These are phyloP conservation scores for Melanitta fusca DNA, from an alignment of 2,797 vertebrate genomes.

Conservation along the genomic window DNA sequence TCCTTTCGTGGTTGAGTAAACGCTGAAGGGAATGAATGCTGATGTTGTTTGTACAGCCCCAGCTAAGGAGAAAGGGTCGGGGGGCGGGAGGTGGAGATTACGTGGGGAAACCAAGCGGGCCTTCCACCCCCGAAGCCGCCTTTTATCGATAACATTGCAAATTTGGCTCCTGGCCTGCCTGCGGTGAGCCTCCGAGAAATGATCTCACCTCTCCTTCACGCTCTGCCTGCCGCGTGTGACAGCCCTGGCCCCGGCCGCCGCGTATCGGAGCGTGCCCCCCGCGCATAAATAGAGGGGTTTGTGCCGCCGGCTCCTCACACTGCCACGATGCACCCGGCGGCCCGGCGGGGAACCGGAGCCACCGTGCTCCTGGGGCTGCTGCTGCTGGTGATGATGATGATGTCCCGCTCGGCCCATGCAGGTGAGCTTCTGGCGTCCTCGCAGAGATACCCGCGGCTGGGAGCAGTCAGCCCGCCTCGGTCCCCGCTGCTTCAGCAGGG, in stretches of 20 bases:
- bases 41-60: background rate
- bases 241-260: background rate
- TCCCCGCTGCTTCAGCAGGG: background rate
- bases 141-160: background rate
- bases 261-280: background rate
- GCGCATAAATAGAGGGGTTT: conserved; percentile 64
- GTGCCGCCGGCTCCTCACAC: background rate
- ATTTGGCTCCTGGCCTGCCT: background rate
- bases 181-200: background rate
- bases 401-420: background rate
- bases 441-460: background rate
- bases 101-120: rapidly evolving
- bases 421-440: conserved; percentile 62
- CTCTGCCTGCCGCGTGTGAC: background rate
- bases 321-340: background rate
- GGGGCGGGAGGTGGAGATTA: background rate
- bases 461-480: background rate
- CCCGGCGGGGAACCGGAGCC: background rate
- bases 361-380: background rate
- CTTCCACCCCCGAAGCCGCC: rapidly evolving
- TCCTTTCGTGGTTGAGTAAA: background rate
- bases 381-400: conserved; percentile 34
- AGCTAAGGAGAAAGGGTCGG: background rate
- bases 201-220: background rate
- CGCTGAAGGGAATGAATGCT: background rate